Percentiles rank a stretch among this genome's conserved stretches.
These are phyloP conservation scores for Diplodus sargus DNA, from an alignment of 2,797 vertebrate genomes.

Conservation along the genomic window DNA sequence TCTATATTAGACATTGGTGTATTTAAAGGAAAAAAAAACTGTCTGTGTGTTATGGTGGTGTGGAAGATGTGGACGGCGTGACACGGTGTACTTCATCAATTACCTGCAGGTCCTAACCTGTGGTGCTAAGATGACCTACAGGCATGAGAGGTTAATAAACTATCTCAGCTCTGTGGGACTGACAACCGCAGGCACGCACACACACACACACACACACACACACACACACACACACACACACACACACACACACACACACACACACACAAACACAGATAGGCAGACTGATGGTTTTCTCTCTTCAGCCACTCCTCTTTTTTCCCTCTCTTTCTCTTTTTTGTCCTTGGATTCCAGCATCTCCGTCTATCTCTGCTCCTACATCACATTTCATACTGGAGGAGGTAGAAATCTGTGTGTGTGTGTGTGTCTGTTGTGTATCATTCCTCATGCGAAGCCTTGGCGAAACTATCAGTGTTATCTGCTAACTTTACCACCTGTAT, in stretches of 20 bases:
- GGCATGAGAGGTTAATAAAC: slow-evolving; percentile 75
- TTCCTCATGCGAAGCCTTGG: slow-evolving; percentile 73
- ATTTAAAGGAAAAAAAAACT: slow-evolving; percentile 19
- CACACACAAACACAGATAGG: slow-evolving; percentile 47
- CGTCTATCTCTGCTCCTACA: slow-evolving; percentile 65
- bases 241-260: slow-evolving; percentile 20
- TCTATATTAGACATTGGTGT: slow-evolving; percentile 10
- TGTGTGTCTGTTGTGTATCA: slow-evolving; percentile 69
- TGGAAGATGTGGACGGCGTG: slow-evolving; percentile 28
- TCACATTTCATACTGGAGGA: slow-evolving; percentile 67
- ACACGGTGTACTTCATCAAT: slow-evolving; percentile 68
- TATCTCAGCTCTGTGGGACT: slow-evolving; percentile 63
- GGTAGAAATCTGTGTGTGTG: slow-evolving; percentile 42
- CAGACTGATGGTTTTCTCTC: slow-evolving; percentile 64
- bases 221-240: slow-evolving; percentile 36
- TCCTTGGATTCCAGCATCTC: slow-evolving; percentile 64
- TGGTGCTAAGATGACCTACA: slow-evolving; percentile 43
- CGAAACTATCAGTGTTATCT: slow-evolving; percentile 83
- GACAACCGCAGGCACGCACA: slow-evolving; percentile 46
- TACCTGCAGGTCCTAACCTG: slow-evolving; percentile 65
- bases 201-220: slow-evolving; percentile 17
- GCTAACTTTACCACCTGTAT: slow-evolving; percentile 85
- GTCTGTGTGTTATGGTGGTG: slow-evolving; percentile 1
- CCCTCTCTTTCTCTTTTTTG: slow-evolving; percentile 51
- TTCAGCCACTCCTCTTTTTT: slow-evolving; percentile 45